Base-by-base conservation (phyloP, 2,888 invertebrate genomes). In the Amphipoea oculea region DNA sequence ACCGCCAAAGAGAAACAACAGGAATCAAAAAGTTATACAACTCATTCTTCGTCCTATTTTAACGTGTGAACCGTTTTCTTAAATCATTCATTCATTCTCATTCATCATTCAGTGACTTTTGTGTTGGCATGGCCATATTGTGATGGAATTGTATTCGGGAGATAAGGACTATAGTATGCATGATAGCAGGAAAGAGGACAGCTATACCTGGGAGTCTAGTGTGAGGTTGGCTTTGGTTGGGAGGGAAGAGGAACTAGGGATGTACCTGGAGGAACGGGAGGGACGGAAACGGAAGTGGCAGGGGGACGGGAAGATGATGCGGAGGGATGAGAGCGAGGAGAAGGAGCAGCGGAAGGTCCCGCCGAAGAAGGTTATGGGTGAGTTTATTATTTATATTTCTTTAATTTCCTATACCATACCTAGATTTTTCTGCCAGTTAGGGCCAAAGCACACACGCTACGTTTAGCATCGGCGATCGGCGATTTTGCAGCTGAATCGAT, bases 1-100 rank as follows among this genome's bases (percentile, higher is more conserved):
- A 98, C 94, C 98, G 98, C 92, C 98, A 98, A 95, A 97, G 98
- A 93, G 98, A 98, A 95, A 98, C 98, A 48, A 98, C 98, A 72
- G 98, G 98, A 84, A 98, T 98, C 93, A 98, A 98, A 96, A 98
- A 98, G 95, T 97, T 98, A 94, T 98, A 98, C 97, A 98, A 98
- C 96, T 98, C 98, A 84, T 98, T 98, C 97, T 98, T 98, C 95
- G 98, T 98, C 89, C 97, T 98, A 95, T 98, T 98, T 96, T 98
- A 98, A 98, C 97, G 92, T 91, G 86, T 89, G 81, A 81, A 75
- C 17, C n/a, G 62, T 77, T 80, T 81, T 29, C 20, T 54, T 42
- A 62, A 54, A 78, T 86, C 84, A 89, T 88, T 91, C 83, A 86
- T 90, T 89, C 90, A 91, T 91, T 88, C 48, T 90, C 89, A 90